phyloP scores from a whole-genome alignment of 1,140 invertebrate species.

The Drosophila sp. region DNA sequence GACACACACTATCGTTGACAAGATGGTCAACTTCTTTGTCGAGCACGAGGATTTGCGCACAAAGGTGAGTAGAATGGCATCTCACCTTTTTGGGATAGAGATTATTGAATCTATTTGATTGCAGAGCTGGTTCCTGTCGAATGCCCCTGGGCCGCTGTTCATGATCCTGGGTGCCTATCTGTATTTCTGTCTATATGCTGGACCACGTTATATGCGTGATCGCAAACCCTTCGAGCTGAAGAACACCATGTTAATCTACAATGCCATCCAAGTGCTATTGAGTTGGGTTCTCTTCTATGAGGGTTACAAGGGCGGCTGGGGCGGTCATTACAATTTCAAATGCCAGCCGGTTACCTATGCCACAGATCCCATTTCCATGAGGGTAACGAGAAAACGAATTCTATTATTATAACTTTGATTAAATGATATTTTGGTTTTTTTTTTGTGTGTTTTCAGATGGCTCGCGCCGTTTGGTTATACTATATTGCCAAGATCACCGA shows the following conservation, averaged over 20 bases:
- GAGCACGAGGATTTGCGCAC: conserved; percentile 81
- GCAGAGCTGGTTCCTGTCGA: conserved; percentile 91
- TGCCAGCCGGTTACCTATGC: conserved; percentile 94
- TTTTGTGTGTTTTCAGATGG: conserved; percentile 84
- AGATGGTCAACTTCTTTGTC: conserved; percentile 82
- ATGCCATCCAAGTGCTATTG: conserved; percentile 89
- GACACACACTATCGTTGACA: conserved; percentile 76
- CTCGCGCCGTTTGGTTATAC: conserved; percentile 86
- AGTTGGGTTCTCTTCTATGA: conserved; percentile 90
- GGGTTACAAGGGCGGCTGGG: conserved; percentile 87
- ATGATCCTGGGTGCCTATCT: conserved; percentile 89
- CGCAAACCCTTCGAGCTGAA: conserved; percentile 92
- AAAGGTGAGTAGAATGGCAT: conserved; percentile 47
- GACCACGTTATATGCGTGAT: conserved; percentile 93
- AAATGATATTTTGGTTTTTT: background rate
- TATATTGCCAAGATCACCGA: conserved; percentile 87
- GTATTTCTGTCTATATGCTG: conserved; percentile 87
- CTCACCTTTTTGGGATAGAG: background rate
- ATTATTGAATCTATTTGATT: conserved; percentile 85
- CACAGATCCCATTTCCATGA: conserved; percentile 87
- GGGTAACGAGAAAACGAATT: conserved; percentile 85
- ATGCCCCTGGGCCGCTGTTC: conserved; percentile 90
- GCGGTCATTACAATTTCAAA: conserved; percentile 89
- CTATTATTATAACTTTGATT: background rate
- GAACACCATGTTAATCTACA: conserved; percentile 90